Evolutionary conservation across 2,888 invertebrate species (phyloP), one percentile per base, ranked within the genome.

Genomic region (Amblyjoppa fuscipennis): DNA sequence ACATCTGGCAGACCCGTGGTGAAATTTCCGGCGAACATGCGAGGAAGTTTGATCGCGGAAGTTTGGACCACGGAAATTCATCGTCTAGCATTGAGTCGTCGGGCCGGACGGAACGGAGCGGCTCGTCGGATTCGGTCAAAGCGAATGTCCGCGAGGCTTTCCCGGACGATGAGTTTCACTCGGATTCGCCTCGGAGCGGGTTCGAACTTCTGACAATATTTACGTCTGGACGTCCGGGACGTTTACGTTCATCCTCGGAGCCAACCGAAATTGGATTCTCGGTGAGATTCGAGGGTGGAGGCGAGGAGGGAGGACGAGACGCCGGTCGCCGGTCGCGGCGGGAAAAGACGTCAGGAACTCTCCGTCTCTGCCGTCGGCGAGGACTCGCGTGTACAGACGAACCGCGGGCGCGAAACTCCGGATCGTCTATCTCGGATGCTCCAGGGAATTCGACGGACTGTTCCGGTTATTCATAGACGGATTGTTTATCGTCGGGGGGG

Each of bases 381-480:
- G 56, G 69, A 69, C n/a, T 38, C 38, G 64, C 4, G 28, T 31
- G 38, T 31, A 66, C 3, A 38, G 1, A 51, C 75, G 31, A 25
- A 41, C n/a, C 20, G 59, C 66, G 53, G 66, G 53, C 41, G 51
- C 53, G 38, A 53, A 69, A 77, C 69, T 69, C 56, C 41, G 25
- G 68, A 41, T 69, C 38, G 6, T 59, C 59, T 20, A 38, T 69
- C 56, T 51, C 31, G 25, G 7, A 31, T 59, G 25, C 56, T 56
- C 16, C 9, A 68, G 56, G 28, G 28, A 59, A 59, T 69, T 45
- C 56, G 77, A 69, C 68, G 16, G 68, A 41, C 69, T 16, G 59
- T 69, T 77, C 41, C 77, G 69, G 77, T 56, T 68, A 77, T 77
- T 77, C 77, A 56, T 56, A 77, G 77, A 69, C 69, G 31, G 38